Conservation (phyloP, 2,113 vertebrate species). For the Microtus oregoni region DNA sequence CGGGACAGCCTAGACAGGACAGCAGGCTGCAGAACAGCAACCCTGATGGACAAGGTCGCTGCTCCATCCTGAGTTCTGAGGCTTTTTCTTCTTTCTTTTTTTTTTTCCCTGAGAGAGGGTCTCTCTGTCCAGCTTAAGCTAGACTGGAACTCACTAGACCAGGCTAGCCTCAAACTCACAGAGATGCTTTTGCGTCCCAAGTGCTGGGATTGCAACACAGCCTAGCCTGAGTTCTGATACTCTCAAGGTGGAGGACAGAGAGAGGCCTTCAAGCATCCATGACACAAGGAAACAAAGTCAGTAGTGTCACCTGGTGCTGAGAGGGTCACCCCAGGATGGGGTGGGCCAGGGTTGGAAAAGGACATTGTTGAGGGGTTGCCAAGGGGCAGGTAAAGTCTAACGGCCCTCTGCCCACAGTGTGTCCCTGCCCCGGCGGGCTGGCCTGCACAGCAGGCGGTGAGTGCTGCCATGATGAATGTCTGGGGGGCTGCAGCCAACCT, state of each 20-base stretch:
- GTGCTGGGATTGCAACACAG: neutral
- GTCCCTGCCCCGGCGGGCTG: constrained; percentile 79
- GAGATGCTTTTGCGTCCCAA: neutral
- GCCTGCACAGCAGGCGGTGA: constrained; percentile 81
- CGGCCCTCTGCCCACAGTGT: constrained; percentile 80
- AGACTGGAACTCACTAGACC: neutral
- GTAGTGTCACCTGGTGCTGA: neutral
- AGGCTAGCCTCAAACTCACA: neutral
- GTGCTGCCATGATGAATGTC: constrained; percentile 89
- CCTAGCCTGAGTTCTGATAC: neutral
- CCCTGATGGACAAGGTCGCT: constrained; percentile 42
- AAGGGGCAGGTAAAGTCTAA: neutral
- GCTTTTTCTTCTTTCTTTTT: neutral
- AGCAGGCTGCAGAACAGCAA: constrained; percentile 33
- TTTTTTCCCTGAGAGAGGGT: neutral
- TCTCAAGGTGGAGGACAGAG: neutral
- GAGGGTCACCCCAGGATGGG: no score
- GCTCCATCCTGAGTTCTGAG: constrained; percentile 16
- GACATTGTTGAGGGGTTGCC: neutral
- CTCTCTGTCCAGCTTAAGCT: neutral
- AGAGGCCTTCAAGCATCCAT: neutral
- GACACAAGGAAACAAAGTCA: neutral
- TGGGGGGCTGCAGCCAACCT: constrained; percentile 87
- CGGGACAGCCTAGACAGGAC: constrained; percentile 38
- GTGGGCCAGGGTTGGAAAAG: neutral